Evolutionary conservation across 2,113 vertebrate genomes (phyloP).

Genomic region (Nesogale talazaci): DNA sequence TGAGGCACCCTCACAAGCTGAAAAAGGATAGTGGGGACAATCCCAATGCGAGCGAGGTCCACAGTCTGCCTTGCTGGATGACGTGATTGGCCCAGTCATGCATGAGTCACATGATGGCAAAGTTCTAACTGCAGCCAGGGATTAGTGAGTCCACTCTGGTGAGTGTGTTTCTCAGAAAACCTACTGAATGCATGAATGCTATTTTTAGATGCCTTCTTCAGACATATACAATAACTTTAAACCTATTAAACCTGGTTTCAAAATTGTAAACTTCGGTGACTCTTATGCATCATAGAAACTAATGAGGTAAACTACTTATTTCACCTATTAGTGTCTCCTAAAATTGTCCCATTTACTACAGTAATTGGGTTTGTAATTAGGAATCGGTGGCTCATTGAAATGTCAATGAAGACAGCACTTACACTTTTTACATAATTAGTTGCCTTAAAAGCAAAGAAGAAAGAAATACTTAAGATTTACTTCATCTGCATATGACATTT

Average conservation of each 20-base stretch:
- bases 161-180: too few relatives aligned
- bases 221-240: neutral
- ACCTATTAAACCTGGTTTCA: neutral
- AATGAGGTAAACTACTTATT: neutral
- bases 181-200: too few relatives aligned
- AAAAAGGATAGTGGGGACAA: neutral
- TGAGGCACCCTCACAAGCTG: neutral
- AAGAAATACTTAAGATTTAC: neutral
- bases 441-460: conserved; percentile 14
- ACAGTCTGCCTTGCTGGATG: neutral
- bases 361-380: conserved; percentile 76
- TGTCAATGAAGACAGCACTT: conserved; percentile 53
- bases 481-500: conserved; percentile 64
- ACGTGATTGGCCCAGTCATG: too few relatives aligned
- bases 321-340: conserved; percentile 54
- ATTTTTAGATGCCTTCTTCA: too few relatives aligned
- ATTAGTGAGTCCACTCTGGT: too few relatives aligned
- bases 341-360: conserved; percentile 75
- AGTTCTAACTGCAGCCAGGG: too few relatives aligned
- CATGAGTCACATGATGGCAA: too few relatives aligned
- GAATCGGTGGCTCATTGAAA: conserved; percentile 80
- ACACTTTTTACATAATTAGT: conserved; percentile 61
- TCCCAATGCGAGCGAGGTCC: neutral
- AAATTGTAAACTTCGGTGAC: conserved; percentile 35
- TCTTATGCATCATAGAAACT: conserved; percentile 38